Percentiles rank a stretch among this genome's conserved stretches.
Conservation (phyloP, 2,888 invertebrate species). For the Hydrotaea diabolus region DNA sequence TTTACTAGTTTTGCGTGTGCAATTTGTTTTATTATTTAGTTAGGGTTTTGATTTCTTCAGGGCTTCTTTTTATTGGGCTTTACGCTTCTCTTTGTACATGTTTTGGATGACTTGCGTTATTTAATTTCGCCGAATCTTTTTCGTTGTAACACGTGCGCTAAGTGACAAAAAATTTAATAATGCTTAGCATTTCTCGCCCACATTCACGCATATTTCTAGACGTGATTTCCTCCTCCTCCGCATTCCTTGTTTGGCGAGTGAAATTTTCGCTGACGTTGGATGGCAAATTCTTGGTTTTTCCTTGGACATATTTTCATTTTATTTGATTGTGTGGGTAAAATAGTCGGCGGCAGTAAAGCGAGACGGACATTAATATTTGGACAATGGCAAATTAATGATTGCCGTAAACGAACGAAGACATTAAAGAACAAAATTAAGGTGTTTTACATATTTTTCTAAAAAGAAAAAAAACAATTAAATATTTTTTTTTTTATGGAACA, state of each 20-base stretch:
- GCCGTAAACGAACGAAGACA: background rate
- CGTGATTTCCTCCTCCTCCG: background rate
- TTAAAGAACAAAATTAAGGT: background rate
- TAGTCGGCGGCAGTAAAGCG: background rate
- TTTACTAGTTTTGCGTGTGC: no score
- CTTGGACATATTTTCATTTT: background rate
- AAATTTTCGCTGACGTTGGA: background rate
- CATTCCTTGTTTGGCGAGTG: background rate
- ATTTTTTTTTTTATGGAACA: background rate
- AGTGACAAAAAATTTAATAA: constrained; percentile 11
- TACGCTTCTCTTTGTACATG: no score
- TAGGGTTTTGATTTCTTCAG: no score
- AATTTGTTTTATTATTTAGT: no score
- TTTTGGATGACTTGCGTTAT: background rate
- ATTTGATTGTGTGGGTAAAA: background rate
- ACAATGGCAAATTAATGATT: constrained; percentile 21
- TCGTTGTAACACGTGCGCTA: background rate
- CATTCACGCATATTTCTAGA: constrained; percentile 56
- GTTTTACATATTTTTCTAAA: background rate
- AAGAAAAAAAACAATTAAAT: no score
- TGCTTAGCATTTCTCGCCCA: constrained; percentile 44
- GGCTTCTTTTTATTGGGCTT: no score
- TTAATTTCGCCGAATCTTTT: background rate
- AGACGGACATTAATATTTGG: constrained; percentile 28
- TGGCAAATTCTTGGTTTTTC: background rate